Evolutionary conservation across 1,140 invertebrate species (phyloP), one percentile per base, ranked within the genome.

Genomic region (Trichomalopsis sarcophagae): DNA sequence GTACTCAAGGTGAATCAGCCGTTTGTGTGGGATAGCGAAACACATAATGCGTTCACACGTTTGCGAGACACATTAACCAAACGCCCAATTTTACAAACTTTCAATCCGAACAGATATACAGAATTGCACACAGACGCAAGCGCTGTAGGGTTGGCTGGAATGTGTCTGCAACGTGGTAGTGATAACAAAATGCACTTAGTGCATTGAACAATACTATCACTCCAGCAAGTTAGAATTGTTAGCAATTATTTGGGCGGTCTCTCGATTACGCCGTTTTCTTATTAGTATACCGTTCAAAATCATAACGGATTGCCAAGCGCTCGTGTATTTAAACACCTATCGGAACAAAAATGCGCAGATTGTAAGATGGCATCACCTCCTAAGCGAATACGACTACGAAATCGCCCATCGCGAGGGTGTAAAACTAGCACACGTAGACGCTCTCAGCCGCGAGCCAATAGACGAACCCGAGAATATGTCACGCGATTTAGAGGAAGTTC

Each of bases 51-150:
- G 76, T 83, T 73, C 36, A n/a, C 9, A 47, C 33, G 33, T 21
- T 86, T 62, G 9, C 11, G 21, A n/a, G 14, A 27, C 9, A 30
- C 23, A 71, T 36, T 6, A 40, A 27, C 44, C 13, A 13, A n/a
- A 80, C 11, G 73, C 85, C 89, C 88, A 5, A 82, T 89, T 50
- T 79, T 90, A 23, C 69, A 83, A 47, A 73, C 86, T 30, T 90
- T 84, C 30, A 87, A 89, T 68, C 82, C 86, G 2, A 86, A 36
- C 4, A 36, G 2, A n/a, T n/a, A n/a, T n/a, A n/a, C n/a, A n/a
- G n/a, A n/a, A n/a, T n/a, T n/a, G n/a, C n/a, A n/a, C n/a, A 14
- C 6, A 0, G 89, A 91, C 85, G 90, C 91, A 0, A 89, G 88
- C 68, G 84, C 87, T n/a, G 36, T 82, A 0, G 91, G 91, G 0